Evolutionary conservation across 1,140 invertebrate genomes (phyloP).

Genomic region (Conus betulinus): DNA sequence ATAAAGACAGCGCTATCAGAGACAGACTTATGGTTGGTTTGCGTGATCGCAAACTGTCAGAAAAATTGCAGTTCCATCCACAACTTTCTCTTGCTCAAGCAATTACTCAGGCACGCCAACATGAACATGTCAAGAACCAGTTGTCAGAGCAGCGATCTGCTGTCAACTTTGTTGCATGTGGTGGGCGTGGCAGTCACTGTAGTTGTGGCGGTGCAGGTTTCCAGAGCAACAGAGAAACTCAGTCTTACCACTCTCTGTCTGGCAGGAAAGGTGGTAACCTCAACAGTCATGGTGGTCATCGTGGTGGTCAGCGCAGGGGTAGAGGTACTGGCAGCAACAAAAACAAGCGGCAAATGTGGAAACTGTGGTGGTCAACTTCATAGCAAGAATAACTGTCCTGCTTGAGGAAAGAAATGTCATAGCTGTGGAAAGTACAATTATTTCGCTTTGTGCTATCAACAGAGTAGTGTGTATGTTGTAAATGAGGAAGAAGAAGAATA

Average conservation of each 20-base stretch:
- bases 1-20: conserved; percentile 31
- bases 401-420: conserved; percentile 19
- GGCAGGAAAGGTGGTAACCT: background rate
- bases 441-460: conserved; percentile 15
- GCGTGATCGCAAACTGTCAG: background rate
- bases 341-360: background rate
- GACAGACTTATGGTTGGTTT: conserved; percentile 29
- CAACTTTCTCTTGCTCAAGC: background rate
- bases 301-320: background rate
- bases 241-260: too few species aligned
- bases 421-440: conserved; percentile 24
- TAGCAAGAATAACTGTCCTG: background rate
- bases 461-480: background rate
- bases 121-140: background rate
- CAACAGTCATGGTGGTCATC: background rate
- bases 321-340: background rate
- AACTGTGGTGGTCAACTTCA: background rate
- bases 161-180: background rate
- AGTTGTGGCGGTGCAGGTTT: too few species aligned
- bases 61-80: background rate
- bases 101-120: background rate
- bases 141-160: background rate
- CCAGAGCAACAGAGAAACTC: too few species aligned
- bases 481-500: background rate
- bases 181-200: too few species aligned